A percentile compares a stretch with the other conserved stretches of the same genome.
Conservation (phyloP, 2,888 invertebrate genomes). For the Drosophila vallismaia region DNA sequence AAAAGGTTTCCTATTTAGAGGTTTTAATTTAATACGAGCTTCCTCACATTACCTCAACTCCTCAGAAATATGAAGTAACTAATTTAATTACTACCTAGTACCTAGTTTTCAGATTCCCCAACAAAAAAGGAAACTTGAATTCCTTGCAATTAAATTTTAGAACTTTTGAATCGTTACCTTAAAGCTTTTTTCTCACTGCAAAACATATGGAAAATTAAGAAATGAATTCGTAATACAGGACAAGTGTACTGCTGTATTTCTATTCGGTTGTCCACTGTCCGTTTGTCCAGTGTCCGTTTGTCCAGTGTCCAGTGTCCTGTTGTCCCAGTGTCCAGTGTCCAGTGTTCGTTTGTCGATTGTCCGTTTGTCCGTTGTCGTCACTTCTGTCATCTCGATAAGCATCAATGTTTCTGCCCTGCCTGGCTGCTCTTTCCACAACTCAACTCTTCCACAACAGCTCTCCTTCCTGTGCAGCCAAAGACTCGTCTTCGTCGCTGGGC, state of each 20-base stretch:
- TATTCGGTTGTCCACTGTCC: constrained; percentile 20
- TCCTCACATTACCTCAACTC: no score
- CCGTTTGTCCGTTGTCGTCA: constrained; percentile 52
- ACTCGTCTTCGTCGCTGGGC: constrained; percentile 17
- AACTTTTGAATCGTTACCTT: no score
- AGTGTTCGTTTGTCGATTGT: background rate
- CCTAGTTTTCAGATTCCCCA: no score
- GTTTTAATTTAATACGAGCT: no score
- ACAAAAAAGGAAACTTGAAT: no score
- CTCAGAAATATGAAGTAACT: no score
- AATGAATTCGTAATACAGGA: constrained; percentile 64
- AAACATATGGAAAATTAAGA: constrained; percentile 64
- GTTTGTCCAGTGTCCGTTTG: constrained; percentile 25
- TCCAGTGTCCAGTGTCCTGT: no score
- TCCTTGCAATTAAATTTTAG: no score
- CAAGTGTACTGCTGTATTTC: constrained; percentile 39
- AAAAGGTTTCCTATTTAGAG: no score
- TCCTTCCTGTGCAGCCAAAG: background rate
- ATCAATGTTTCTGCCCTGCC: constrained; percentile 78
- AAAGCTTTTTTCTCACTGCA: background rate
- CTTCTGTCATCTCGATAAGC: constrained; percentile 80
- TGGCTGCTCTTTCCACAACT: constrained; percentile 42
- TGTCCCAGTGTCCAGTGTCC: no score
- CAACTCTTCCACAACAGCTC: constrained; percentile 4
- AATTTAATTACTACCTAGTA: no score